These are phyloP conservation scores for Lacerta bilineata DNA, from an alignment of 2,797 vertebrate genomes.

Conservation along the genomic window DNA sequence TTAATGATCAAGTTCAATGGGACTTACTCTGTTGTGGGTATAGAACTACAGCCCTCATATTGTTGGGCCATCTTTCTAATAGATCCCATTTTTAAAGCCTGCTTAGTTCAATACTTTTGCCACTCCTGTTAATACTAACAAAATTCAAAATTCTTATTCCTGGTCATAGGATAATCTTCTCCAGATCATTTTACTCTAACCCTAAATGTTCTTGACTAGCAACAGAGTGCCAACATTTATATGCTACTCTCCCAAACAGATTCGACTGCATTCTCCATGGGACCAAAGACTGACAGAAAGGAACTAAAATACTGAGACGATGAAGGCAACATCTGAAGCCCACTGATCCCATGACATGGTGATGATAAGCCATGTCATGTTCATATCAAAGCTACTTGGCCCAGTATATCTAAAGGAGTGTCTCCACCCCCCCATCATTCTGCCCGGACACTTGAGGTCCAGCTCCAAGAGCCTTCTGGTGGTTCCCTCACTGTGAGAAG, in stretches of 20 bases:
- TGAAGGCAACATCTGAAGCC: neutral
- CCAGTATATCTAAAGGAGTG: too few relatives aligned
- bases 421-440: too few relatives aligned
- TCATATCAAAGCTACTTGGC: neutral
- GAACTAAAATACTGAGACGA: neutral
- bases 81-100: neutral
- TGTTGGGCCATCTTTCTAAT: neutral
- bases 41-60: too few relatives aligned
- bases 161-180: neutral
- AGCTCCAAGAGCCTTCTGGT: too few relatives aligned
- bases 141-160: neutral
- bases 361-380: accelerated
- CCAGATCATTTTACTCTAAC: neutral
- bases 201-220: neutral
- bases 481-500: too few relatives aligned
- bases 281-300: neutral
- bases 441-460: too few relatives aligned
- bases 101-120: neutral
- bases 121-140: neutral
- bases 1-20: too few relatives aligned
- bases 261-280: neutral
- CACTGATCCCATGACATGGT: neutral
- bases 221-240: neutral
- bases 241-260: neutral
- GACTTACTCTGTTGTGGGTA: too few relatives aligned